These are phyloP conservation scores for Chorisops tibialis DNA, from an alignment of 2,888 invertebrate genomes.

Conservation along the genomic window DNA sequence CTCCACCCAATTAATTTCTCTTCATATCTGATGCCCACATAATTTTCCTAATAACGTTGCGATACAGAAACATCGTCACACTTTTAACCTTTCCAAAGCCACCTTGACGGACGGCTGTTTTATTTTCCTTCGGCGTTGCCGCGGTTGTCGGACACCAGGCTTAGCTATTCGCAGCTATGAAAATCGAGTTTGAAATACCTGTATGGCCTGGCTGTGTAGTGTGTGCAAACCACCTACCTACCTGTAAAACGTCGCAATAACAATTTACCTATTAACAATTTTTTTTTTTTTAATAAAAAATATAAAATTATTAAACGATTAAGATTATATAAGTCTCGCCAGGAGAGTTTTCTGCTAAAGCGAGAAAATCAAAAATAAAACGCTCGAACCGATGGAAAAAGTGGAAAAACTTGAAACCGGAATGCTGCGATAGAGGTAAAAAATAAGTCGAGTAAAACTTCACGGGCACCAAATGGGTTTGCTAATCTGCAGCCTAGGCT, in stretches of 20 bases:
- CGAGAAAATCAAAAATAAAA: not conserved
- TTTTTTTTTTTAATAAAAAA: not conserved
- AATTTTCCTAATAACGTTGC: too few species aligned
- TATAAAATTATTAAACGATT: not conserved
- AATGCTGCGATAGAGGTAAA: slow-evolving; percentile 11
- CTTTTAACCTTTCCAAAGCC: not conserved
- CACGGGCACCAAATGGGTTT: slow-evolving; percentile 15
- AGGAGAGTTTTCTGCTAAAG: slow-evolving; percentile 1
- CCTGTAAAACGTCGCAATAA: slow-evolving; percentile 5
- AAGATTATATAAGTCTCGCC: not conserved
- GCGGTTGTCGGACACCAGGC: not conserved
- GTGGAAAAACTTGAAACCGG: slow-evolving; percentile 17
- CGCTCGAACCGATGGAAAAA: slow-evolving; percentile 3
- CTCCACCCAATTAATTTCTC: too few species aligned
- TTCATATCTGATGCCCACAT: too few species aligned
- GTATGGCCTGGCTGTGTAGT: not conserved
- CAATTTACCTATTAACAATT: slow-evolving; percentile 20
- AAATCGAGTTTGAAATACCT: slow-evolving; percentile 13
- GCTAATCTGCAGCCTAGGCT: too few species aligned
- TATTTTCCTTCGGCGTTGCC: not conserved
- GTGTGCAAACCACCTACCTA: not conserved
- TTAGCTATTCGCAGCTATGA: slow-evolving; percentile 4
- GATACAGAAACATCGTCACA: too few species aligned
- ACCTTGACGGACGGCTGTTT: not conserved
- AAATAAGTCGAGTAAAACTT: slow-evolving; percentile 8